Conservation (phyloP, 2,797 vertebrate genomes). For the Poeciliopsis turneri region DNA sequence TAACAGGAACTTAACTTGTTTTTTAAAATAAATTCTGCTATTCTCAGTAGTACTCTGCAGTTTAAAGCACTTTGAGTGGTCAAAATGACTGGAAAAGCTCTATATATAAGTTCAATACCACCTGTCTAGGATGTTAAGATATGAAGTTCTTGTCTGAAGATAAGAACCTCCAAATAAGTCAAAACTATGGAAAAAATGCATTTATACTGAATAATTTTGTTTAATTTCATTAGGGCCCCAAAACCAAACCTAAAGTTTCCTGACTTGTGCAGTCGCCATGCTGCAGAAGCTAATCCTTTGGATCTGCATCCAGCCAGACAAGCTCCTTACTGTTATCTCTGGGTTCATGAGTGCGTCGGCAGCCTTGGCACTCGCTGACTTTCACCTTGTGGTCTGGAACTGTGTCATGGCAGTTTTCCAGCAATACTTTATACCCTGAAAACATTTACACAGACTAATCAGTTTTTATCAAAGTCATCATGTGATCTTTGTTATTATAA, state of each 20-base stretch:
- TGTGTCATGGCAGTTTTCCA: conserved; percentile 7
- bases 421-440: background rate
- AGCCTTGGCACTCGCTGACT: conserved; percentile 23
- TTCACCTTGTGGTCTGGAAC: conserved; percentile 27
- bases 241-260: conserved; percentile 13
- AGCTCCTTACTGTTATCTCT: conserved; percentile 74
- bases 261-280: conserved; percentile 16
- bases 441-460: background rate
- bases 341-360: conserved; percentile 56
- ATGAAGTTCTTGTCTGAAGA: background rate
- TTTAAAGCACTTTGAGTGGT: too few relatives aligned
- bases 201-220: background rate
- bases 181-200: background rate
- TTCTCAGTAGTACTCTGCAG: background rate
- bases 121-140: background rate
- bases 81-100: too few relatives aligned
- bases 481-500: background rate
- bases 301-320: conserved; percentile 63
- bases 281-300: conserved; percentile 54
- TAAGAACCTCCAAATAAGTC: background rate
- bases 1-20: background rate
- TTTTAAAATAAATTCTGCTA: background rate
- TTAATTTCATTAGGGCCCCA: background rate
- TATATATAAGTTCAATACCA: too few relatives aligned
- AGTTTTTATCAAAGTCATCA: background rate